A percentile compares a stretch with the other conserved stretches of the same genome.
Conservation (phyloP, 1,140 invertebrate species). For the Drosophila kurseongensis region DNA sequence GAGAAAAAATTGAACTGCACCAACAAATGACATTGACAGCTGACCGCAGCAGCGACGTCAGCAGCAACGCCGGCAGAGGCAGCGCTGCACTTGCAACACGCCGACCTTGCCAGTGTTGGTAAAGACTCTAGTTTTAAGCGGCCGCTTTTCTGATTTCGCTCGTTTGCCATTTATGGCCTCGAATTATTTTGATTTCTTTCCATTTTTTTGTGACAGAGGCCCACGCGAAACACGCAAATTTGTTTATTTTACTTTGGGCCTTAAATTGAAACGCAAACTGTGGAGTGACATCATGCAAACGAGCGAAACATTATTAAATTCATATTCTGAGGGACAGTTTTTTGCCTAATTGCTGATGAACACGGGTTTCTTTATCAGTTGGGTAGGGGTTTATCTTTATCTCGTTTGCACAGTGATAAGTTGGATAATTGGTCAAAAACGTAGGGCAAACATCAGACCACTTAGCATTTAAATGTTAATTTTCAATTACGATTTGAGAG, state of each 20-base stretch:
- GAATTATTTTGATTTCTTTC: conserved; percentile 29
- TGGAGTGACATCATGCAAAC: conserved; percentile 63
- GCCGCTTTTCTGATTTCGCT: conserved; percentile 30
- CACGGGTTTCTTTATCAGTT: conserved; percentile 25
- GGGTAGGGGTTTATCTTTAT: conserved; percentile 22
- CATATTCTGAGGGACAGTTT: conserved; percentile 36
- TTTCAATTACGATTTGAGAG: conserved; percentile 27
- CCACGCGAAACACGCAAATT: conserved; percentile 55
- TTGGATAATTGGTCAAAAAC: conserved; percentile 38
- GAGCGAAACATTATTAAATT: conserved; percentile 36
- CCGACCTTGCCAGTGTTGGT: conserved; percentile 15
- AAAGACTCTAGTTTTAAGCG: conserved; percentile 11
- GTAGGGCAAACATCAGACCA: conserved; percentile 13
- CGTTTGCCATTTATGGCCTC: conserved; percentile 60
- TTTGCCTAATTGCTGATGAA: conserved; percentile 40
- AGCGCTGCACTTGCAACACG: conserved; percentile 30
- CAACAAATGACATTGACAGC: conserved; percentile 53
- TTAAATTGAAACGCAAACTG: conserved; percentile 51
- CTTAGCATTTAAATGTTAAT: conserved; percentile 48
- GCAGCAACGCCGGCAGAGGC: conserved; percentile 9
- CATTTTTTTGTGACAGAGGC: conserved; percentile 37
- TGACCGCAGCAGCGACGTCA: conserved; percentile 40
- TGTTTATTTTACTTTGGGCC: conserved; percentile 52
- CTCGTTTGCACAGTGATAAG: conserved; percentile 43
- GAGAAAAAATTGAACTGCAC: conserved; percentile 20